phyloP scores from a whole-genome alignment of 2,888 invertebrate genomes.

The Cactoblastis cactorum region DNA sequence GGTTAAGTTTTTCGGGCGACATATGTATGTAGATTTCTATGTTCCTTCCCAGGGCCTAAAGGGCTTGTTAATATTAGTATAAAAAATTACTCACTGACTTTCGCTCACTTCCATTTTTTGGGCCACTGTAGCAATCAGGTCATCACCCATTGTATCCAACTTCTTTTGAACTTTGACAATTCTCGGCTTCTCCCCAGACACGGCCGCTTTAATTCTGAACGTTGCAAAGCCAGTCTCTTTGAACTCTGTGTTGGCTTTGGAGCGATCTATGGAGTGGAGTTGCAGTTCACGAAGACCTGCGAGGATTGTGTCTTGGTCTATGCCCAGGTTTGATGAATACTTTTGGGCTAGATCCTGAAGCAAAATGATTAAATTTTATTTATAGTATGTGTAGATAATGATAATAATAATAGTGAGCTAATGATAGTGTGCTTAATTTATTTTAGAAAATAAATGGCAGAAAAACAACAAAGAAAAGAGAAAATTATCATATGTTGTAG shows the following conservation, averaged over 20 bases:
- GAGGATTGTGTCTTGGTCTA: slow-evolving; percentile 72
- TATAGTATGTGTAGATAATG: too few relatives aligned
- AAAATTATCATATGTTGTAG: too few relatives aligned
- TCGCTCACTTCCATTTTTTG: slow-evolving; percentile 55
- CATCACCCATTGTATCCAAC: slow-evolving; percentile 72
- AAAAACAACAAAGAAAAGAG: too few relatives aligned
- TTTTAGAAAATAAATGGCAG: too few relatives aligned
- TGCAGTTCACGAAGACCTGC: slow-evolving; percentile 82
- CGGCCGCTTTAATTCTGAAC: slow-evolving; percentile 82
- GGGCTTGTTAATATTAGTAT: too few relatives aligned
- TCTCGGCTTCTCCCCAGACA: slow-evolving; percentile 69
- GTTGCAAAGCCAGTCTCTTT: slow-evolving; percentile 86
- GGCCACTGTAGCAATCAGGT: slow-evolving; percentile 77
- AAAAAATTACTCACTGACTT: slow-evolving; percentile 49
- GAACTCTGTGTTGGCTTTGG: slow-evolving; percentile 84
- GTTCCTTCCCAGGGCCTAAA: too few relatives aligned
- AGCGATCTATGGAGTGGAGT: slow-evolving; percentile 84
- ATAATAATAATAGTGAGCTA: too few relatives aligned
- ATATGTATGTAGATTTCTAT: too few relatives aligned
- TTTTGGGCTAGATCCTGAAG: slow-evolving; percentile 79
- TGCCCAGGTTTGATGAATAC: slow-evolving; percentile 76
- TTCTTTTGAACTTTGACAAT: slow-evolving; percentile 77
- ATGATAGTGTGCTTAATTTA: too few relatives aligned
- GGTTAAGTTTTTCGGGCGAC: too few relatives aligned
- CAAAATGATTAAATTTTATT: too few relatives aligned